Conservation (phyloP, 2,888 invertebrate genomes). For the Cataglyphis albicans region DNA sequence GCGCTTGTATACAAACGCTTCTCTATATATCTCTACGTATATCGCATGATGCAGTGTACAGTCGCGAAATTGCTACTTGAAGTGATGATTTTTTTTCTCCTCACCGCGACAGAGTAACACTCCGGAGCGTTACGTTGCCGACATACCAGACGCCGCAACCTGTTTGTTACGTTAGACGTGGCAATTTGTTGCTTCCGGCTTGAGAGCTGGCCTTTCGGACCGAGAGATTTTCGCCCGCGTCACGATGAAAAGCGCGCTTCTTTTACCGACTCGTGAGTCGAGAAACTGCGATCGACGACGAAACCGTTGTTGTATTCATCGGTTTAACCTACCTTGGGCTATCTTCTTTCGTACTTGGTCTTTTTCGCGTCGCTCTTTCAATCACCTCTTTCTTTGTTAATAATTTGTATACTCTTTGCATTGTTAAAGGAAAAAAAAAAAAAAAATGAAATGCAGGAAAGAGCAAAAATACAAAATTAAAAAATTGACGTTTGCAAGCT, state of each 20-base stretch:
- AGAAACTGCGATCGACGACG: conserved; percentile 24
- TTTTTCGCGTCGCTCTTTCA: neutral
- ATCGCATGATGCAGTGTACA: conserved; percentile 37
- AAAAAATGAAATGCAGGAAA: neutral
- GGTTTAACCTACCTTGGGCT: neutral
- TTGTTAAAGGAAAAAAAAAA: neutral
- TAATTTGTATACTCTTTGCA: neutral
- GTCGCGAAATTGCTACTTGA: conserved; percentile 63
- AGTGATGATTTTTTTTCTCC: conserved; percentile 77
- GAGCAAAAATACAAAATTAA: neutral
- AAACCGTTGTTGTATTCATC: neutral
- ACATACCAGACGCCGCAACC: conserved; percentile 70
- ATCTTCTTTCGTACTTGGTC: neutral
- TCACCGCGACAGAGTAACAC: conserved; percentile 57
- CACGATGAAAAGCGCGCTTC: conserved; percentile 31
- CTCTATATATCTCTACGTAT: neutral
- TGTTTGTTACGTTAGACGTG: conserved; percentile 80
- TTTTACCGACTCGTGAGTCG: conserved; percentile 18
- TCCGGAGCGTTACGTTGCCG: conserved; percentile 68
- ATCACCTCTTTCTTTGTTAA: neutral
- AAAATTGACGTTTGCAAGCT: neutral
- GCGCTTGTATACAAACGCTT: neutral
- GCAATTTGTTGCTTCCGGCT: conserved; percentile 76
- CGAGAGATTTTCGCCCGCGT: conserved; percentile 35
- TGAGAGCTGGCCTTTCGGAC: conserved; percentile 24